These are phyloP conservation scores for Dioctria rufipes DNA, from an alignment of 2,888 invertebrate genomes.

Conservation along the genomic window DNA sequence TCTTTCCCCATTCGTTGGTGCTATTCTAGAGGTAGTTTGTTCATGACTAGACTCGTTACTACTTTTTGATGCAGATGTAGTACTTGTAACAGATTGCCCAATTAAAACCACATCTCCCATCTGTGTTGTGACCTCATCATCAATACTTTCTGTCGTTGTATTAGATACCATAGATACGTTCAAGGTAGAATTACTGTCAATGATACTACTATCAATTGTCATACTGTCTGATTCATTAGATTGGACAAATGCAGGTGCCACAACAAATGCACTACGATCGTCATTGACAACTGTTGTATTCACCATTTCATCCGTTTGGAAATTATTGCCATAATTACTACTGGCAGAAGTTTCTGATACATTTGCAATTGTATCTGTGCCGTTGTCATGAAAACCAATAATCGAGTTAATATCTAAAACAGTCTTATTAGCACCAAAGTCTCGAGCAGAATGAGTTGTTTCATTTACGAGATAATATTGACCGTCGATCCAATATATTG, in stretches of 20 bases:
- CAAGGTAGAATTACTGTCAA: neutral
- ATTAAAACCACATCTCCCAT: neutral
- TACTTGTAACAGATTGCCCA: conserved; percentile 26
- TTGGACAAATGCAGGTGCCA: neutral
- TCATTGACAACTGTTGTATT: neutral
- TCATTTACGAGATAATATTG: conserved; percentile 2
- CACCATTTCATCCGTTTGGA: neutral
- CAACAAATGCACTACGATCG: neutral
- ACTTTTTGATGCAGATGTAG: neutral
- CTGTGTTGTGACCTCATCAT: neutral
- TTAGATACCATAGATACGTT: neutral
- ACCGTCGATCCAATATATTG: neutral
- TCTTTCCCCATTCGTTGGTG: neutral
- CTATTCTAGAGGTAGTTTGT: neutral
- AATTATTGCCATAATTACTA: neutral
- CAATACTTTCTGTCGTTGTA: neutral
- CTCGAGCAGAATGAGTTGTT: neutral
- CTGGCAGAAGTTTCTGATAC: neutral
- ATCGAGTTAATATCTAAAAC: neutral
- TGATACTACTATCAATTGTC: neutral
- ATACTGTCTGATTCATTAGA: conserved; percentile 12
- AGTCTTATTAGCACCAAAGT: neutral
- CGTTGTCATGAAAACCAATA: neutral
- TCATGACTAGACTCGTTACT: conserved; percentile 20
- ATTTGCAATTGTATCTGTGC: neutral